phyloP scores from a whole-genome alignment of 2,797 vertebrate genomes.

The Graptemys geographica region DNA sequence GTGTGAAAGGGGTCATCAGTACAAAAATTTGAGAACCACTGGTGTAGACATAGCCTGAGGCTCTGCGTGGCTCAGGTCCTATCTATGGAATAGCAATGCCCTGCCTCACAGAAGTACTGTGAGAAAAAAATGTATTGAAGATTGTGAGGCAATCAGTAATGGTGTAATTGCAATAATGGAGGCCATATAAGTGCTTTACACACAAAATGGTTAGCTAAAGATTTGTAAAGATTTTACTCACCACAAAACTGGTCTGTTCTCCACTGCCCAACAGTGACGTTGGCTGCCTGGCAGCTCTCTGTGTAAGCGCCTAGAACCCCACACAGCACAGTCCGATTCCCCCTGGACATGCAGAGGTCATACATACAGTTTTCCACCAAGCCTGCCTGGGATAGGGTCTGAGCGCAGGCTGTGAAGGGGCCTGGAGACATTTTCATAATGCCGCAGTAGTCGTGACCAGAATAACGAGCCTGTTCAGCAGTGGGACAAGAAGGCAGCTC shows the following conservation, averaged over 20 bases:
- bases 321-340: constrained; percentile 78
- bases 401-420: constrained; percentile 74
- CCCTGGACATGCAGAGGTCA: constrained; percentile 76
- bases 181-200: not conserved
- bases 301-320: constrained; percentile 74
- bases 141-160: not conserved
- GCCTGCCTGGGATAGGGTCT: not conserved
- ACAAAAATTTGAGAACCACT: too few species aligned
- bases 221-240: constrained; percentile 43
- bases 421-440: constrained; percentile 68
- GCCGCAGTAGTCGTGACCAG: constrained; percentile 60
- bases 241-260: constrained; percentile 76
- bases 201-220: not conserved
- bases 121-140: not conserved
- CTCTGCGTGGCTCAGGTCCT: not conserved
- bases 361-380: constrained; percentile 75
- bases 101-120: not conserved
- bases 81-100: not conserved
- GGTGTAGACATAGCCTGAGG: not conserved
- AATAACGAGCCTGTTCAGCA: constrained; percentile 41
- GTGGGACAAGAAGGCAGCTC: not conserved
- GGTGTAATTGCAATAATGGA: not conserved
- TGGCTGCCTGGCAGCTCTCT: constrained; percentile 75
- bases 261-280: constrained; percentile 70
- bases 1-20: too few species aligned